Evolutionary conservation across 35 echinoderm and acorn worm species (phyloP).

Genomic region (Apostichopus parvimensis): DNA sequence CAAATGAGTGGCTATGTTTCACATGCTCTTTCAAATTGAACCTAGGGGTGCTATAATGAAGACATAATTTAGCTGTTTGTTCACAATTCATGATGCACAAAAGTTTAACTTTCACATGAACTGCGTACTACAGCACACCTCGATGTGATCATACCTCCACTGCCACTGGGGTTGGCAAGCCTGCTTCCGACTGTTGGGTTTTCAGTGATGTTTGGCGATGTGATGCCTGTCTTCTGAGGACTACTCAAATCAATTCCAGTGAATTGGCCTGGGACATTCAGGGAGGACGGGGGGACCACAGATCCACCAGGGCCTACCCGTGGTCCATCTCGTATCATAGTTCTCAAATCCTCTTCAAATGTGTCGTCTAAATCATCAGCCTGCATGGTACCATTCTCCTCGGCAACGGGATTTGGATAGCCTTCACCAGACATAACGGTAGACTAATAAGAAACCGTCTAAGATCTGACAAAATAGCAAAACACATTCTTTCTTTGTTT

Average conservation of each 20-base stretch:
- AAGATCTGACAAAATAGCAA: not conserved
- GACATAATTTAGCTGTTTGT: too few relatives aligned
- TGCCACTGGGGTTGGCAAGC: slow-evolving; percentile 68
- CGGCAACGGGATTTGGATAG: slow-evolving; percentile 44
- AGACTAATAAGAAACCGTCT: not conserved
- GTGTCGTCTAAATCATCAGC: slow-evolving; percentile 89
- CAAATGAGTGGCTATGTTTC: too few relatives aligned
- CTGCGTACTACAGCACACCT: too few relatives aligned
- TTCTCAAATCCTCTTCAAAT: slow-evolving; percentile 91
- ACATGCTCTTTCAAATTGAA: too few relatives aligned
- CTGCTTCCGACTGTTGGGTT: slow-evolving; percentile 79
- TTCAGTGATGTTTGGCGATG: slow-evolving; percentile 73
- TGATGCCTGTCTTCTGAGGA: slow-evolving; percentile 74
- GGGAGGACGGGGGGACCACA: slow-evolving; percentile 31
- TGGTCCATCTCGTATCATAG: slow-evolving; percentile 88
- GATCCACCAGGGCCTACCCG: slow-evolving; percentile 41
- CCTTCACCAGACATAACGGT: slow-evolving; percentile 45
- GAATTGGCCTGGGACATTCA: slow-evolving; percentile 72
- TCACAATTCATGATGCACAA: too few relatives aligned
- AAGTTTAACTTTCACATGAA: too few relatives aligned
- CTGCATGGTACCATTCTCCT: slow-evolving; percentile 81
- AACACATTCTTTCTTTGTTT: too few relatives aligned
- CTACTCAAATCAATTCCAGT: slow-evolving; percentile 90
- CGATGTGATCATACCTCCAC: slow-evolving; percentile 22
- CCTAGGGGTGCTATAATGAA: too few relatives aligned